Evolutionary conservation across 2,113 vertebrate genomes (phyloP).

Genomic region (Heterotilapia buettikoferi): DNA sequence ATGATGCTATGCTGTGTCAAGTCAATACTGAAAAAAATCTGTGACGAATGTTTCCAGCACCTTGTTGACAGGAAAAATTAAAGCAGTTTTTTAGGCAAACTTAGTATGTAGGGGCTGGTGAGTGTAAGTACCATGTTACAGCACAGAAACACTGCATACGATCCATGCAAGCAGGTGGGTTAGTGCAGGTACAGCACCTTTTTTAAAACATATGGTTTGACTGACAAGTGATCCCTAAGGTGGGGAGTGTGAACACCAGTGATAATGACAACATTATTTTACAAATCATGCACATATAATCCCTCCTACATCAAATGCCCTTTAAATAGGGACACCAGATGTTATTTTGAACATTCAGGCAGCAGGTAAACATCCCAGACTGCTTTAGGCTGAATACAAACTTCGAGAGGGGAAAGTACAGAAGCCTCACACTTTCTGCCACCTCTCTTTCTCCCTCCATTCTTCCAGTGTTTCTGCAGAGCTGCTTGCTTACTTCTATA

Average conservation of each 20-base stretch:
- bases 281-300: not conserved
- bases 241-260: not conserved
- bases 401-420: not conserved
- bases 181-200: not conserved
- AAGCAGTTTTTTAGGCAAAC: not conserved
- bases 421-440: not conserved
- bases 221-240: not conserved
- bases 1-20: not conserved
- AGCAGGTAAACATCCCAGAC: not conserved
- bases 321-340: not conserved
- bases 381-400: not conserved
- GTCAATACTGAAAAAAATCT: not conserved
- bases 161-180: not conserved
- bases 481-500: conserved; percentile 16
- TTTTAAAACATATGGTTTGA: not conserved
- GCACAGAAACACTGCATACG: not conserved
- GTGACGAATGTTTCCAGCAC: not conserved
- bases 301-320: not conserved
- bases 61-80: not conserved
- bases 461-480: not conserved
- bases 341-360: not conserved
- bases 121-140: not conserved
- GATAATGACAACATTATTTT: not conserved
- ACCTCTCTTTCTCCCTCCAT: not conserved
- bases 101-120: not conserved